phyloP scores from a whole-genome alignment of 64 coral and sea anemone species.

The Stichodactyla helianthus region DNA sequence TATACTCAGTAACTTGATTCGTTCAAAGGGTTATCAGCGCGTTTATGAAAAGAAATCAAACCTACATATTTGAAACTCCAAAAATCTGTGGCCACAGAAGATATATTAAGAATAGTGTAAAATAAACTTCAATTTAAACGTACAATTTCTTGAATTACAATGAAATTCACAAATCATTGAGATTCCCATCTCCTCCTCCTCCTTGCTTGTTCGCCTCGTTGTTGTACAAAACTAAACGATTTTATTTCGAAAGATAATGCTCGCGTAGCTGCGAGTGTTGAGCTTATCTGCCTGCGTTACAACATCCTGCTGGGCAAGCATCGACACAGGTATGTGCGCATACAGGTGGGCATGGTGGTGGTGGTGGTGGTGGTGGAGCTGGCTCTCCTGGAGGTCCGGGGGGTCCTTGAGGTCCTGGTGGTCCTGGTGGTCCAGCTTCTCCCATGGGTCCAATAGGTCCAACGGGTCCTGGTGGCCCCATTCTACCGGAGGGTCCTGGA shows the following conservation, averaged over 20 bases:
- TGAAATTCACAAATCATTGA: background rate
- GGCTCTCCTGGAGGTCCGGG: constrained; percentile 97
- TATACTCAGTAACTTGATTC: constrained; percentile 27
- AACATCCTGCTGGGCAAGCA: constrained; percentile 80
- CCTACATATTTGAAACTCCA: constrained; percentile 23
- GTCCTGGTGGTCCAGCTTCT: constrained; percentile 96
- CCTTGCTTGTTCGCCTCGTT: background rate
- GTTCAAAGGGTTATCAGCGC: constrained; percentile 19
- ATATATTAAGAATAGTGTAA: constrained; percentile 23
- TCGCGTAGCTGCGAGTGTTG: background rate
- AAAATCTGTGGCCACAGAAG: constrained; percentile 43
- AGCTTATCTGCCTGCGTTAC: constrained; percentile 76
- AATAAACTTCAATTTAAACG: constrained; percentile 25
- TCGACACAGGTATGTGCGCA: constrained; percentile 97
- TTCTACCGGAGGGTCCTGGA: constrained; percentile 88
- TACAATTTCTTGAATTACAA: constrained; percentile 10
- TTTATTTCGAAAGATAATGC: constrained; percentile 8
- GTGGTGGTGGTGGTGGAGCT: constrained; percentile 95
- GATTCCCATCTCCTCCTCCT: constrained; percentile 2
- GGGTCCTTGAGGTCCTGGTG: constrained; percentile 92
- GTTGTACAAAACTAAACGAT: constrained; percentile 25
- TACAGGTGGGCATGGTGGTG: constrained; percentile 94
- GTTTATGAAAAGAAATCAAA: constrained; percentile 30
- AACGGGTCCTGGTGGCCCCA: constrained; percentile 98
- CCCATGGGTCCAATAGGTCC: constrained; percentile 97